Conservation (phyloP, 2,113 vertebrate genomes). For the Gracilinanus agilis region DNA sequence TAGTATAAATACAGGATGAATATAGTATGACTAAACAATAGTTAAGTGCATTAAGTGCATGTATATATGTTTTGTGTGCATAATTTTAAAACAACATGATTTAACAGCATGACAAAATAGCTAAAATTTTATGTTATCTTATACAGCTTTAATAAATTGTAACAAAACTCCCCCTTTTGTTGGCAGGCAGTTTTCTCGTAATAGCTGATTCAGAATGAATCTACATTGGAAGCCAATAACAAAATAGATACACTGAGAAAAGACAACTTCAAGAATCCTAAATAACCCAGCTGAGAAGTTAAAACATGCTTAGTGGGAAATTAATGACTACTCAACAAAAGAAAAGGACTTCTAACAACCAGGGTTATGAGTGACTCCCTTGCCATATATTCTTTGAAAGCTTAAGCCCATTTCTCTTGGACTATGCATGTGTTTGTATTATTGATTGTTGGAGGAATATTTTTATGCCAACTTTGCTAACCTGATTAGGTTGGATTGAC, state of each 20-base stretch:
- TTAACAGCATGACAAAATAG: not conserved
- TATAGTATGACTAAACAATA: not conserved
- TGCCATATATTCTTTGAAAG: not conserved
- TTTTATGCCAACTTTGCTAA: not conserved
- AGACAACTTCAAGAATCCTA: not conserved
- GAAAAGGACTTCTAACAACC: not conserved
- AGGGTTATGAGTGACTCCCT: not conserved
- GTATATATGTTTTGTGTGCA: not conserved
- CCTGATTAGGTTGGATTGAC: not conserved
- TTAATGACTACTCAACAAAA: not conserved
- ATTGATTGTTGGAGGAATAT: not conserved
- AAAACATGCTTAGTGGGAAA: not conserved
- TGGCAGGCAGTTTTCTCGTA: not conserved
- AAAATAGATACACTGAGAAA: not conserved
- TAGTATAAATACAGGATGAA: not conserved
- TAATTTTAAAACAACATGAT: not conserved
- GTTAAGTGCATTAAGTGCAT: not conserved
- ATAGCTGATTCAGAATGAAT: not conserved
- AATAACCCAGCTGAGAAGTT: not conserved
- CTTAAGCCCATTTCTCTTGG: not conserved
- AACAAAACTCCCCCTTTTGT: not conserved
- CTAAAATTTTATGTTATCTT: not conserved
- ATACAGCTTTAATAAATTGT: not conserved
- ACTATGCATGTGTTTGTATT: not conserved
- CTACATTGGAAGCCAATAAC: not conserved